Conservation (phyloP, 2,888 invertebrate species). For the Scotopteryx bipunctaria region DNA sequence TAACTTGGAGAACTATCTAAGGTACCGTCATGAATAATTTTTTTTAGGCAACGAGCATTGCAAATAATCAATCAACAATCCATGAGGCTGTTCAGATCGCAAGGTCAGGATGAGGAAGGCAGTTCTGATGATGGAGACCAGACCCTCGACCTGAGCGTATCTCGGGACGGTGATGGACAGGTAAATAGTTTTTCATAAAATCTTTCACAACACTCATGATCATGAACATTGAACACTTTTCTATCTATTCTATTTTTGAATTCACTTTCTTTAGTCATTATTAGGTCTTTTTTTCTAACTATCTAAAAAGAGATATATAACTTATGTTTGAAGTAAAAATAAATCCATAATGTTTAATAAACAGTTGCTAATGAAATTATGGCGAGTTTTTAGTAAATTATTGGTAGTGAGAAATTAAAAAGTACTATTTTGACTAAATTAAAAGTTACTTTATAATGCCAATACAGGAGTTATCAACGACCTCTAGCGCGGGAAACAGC, state of each 20-base stretch:
- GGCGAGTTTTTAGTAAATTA: no score
- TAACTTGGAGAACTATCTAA: no score
- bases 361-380: no score
- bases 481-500: slow-evolving; percentile 79
- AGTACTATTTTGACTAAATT: no score
- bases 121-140: slow-evolving; percentile 81
- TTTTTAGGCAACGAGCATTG: slow-evolving; percentile 73
- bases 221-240: neutral
- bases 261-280: no score
- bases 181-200: slow-evolving; percentile 45
- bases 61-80: slow-evolving; percentile 78
- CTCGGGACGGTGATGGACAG: slow-evolving; percentile 79
- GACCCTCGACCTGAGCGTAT: slow-evolving; percentile 77
- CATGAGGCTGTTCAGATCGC: slow-evolving; percentile 70
- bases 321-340: neutral
- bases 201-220: neutral
- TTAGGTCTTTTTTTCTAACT: slow-evolving; percentile 21
- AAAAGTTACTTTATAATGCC: slow-evolving; percentile 9
- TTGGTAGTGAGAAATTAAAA: no score
- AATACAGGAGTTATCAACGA: slow-evolving; percentile 74
- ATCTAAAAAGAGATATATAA: neutral
- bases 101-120: slow-evolving; percentile 73
- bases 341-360: no score
- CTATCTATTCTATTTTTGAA: no score
- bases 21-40: slow-evolving; percentile 5